These are phyloP conservation scores for Xenopus petersii DNA, from an alignment of 2,797 vertebrate species.

Conservation along the genomic window DNA sequence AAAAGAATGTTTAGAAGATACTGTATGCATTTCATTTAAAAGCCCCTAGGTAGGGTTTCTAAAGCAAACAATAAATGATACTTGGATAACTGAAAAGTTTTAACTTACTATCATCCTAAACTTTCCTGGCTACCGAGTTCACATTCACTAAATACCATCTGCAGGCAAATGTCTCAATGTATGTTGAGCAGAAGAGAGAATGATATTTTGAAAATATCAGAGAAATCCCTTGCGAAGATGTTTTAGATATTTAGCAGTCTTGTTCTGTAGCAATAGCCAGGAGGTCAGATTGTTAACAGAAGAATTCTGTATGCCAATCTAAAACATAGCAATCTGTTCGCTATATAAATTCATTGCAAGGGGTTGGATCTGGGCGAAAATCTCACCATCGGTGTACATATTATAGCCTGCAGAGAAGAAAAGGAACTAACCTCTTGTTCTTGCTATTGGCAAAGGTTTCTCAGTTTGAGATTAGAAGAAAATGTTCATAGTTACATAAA, in stretches of 20 bases:
- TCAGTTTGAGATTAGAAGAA: constrained; percentile 45
- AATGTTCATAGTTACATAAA: constrained; percentile 48
- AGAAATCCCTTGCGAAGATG: constrained; percentile 33
- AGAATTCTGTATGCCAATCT: constrained; percentile 41
- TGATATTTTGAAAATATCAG: constrained; percentile 43
- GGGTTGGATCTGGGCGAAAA: constrained; percentile 29
- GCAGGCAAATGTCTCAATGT: constrained; percentile 25
- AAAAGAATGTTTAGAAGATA: not conserved
- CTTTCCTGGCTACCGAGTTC: constrained; percentile 23
- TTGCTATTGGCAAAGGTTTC: constrained; percentile 45
- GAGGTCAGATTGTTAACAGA: constrained; percentile 46
- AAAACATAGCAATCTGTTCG: constrained; percentile 43
- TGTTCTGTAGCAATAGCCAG: constrained; percentile 42
- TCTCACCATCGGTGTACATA: constrained; percentile 33
- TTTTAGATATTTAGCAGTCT: constrained; percentile 37
- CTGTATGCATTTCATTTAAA: not conserved
- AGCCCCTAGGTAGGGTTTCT: not conserved
- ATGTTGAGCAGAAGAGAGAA: constrained; percentile 15
- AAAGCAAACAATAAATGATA: not conserved
- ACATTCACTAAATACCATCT: constrained; percentile 24
- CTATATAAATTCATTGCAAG: constrained; percentile 41
- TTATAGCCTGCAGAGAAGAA: constrained; percentile 46
- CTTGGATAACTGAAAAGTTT: not conserved
- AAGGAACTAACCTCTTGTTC: constrained; percentile 45
- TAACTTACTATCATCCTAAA: constrained; percentile 24